phyloP scores from a whole-genome alignment of 2,888 invertebrate species.

The Rhopalosiphum nymphaeae region DNA sequence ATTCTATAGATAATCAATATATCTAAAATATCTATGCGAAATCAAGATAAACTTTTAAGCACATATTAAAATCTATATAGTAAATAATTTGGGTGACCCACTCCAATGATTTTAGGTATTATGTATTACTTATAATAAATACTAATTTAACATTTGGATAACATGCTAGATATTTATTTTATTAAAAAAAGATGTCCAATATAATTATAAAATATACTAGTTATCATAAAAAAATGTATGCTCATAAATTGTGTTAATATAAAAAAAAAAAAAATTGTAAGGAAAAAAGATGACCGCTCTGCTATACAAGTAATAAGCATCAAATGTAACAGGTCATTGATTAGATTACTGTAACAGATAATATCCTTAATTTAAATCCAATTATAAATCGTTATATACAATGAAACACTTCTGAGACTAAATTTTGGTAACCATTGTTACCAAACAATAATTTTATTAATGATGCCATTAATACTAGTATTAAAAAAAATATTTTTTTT shows the following conservation, averaged over 20 bases:
- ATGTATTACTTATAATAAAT: too few relatives aligned
- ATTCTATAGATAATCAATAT: neutral
- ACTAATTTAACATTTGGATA: neutral
- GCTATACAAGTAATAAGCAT: neutral
- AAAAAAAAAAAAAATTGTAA: neutral
- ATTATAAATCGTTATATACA: too few relatives aligned
- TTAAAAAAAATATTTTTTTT: neutral
- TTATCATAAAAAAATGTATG: neutral
- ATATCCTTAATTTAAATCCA: neutral
- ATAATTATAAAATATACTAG: neutral
- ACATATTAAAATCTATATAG: neutral
- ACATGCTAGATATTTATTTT: neutral
- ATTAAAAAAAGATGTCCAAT: neutral
- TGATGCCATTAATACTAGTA: neutral
- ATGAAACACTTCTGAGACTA: neutral
- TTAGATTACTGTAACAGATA: neutral
- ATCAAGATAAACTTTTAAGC: neutral
- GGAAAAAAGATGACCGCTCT: neutral
- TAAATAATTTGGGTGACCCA: neutral
- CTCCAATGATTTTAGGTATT: neutral
- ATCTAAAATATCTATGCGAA: neutral
- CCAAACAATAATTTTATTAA: neutral
- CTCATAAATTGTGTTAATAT: neutral
- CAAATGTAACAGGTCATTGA: neutral
- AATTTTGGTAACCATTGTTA: neutral